These are phyloP conservation scores for Cydia splendana DNA, from an alignment of 1,140 invertebrate genomes.

Conservation along the genomic window DNA sequence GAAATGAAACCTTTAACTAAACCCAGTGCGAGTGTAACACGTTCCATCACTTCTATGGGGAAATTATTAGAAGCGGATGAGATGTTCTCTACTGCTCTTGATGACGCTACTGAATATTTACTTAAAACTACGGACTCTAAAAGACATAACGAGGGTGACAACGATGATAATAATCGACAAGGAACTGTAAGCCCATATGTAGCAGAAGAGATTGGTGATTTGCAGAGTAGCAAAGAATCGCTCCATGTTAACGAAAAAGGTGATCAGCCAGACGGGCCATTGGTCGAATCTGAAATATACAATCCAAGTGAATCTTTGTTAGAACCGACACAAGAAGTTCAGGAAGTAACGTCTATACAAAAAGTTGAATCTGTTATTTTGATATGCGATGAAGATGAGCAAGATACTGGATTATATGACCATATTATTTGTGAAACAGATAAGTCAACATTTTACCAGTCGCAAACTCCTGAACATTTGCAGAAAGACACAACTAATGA, in stretches of 20 bases:
- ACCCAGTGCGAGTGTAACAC: conserved; percentile 55
- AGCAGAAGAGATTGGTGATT: not conserved
- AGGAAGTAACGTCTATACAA: not conserved
- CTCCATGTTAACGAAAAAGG: not conserved
- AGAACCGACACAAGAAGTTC: not conserved
- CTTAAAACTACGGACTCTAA: not conserved
- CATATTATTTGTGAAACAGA: not conserved
- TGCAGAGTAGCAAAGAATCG: not conserved
- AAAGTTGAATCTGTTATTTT: not conserved
- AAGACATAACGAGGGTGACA: not conserved
- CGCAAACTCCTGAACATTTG: not conserved
- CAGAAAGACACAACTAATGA: not conserved
- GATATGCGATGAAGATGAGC: not conserved
- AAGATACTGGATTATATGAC: not conserved
- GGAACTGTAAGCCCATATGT: not conserved
- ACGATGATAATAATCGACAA: not conserved
- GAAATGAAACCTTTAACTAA: conserved; percentile 47
- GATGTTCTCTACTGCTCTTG: conserved; percentile 21
- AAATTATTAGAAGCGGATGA: conserved; percentile 62
- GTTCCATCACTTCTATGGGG: conserved; percentile 62
- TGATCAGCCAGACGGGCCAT: conserved; percentile 9
- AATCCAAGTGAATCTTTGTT: not conserved
- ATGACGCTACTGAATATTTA: not conserved
- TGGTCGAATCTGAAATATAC: conserved; percentile 15
- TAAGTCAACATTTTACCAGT: not conserved